A percentile compares a stretch with the other conserved stretches of the same genome.
These are phyloP conservation scores for Tetrao urogallus DNA, from an alignment of 2,113 vertebrate genomes.

Conservation along the genomic window DNA sequence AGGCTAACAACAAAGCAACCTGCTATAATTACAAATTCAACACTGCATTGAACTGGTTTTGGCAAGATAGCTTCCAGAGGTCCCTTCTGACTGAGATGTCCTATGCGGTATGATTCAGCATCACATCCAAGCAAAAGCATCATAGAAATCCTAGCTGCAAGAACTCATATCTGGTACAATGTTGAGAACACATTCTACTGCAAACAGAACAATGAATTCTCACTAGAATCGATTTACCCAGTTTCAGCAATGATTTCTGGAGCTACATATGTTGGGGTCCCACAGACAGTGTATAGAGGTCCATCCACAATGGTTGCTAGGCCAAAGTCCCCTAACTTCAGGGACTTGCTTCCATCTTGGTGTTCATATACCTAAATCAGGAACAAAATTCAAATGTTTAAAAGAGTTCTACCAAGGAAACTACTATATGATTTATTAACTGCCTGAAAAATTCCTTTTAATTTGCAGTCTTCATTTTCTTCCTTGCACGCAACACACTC, in stretches of 20 bases:
- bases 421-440: background rate
- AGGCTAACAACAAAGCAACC: background rate
- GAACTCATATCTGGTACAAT: background rate
- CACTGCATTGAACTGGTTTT: background rate
- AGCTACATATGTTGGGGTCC: conserved; percentile 97
- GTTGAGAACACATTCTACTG: background rate
- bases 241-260: conserved; percentile 97
- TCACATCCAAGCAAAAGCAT: background rate
- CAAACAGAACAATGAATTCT: background rate
- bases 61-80: background rate
- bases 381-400: conserved; percentile 1
- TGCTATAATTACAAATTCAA: background rate
- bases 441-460: background rate
- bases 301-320: conserved; percentile 94
- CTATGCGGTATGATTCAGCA: background rate
- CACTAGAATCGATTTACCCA: conserved; percentile 80
- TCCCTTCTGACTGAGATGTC: background rate
- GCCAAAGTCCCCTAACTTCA: conserved; percentile 97
- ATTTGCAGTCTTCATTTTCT: background rate
- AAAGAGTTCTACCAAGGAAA: background rate
- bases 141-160: background rate
- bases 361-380: conserved; percentile 91
- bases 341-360: conserved; percentile 92
- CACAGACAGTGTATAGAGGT: conserved; percentile 93
- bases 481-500: background rate